Evolutionary conservation across 1,140 invertebrate species (phyloP).

Genomic region (Eriocheir sinensis): DNA sequence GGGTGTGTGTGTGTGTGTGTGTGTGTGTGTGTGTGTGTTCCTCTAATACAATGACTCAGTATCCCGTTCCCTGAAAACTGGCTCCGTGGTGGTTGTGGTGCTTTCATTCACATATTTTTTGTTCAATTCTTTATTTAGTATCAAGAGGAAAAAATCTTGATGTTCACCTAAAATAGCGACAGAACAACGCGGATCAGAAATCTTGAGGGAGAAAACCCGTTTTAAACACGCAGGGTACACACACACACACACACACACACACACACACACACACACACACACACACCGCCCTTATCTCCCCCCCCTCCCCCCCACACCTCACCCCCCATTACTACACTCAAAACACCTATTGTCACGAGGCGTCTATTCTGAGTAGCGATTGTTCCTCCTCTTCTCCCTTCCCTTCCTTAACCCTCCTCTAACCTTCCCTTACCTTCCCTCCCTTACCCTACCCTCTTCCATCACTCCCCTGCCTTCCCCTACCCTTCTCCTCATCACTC

Average conservation of each 20-base stretch:
- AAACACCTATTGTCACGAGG: not conserved
- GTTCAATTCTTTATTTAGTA: not conserved
- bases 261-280: conserved; percentile 21
- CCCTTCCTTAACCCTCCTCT: not conserved
- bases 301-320: too few relatives aligned
- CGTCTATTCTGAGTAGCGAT: not conserved
- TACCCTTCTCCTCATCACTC: not conserved
- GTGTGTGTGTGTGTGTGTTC: not conserved
- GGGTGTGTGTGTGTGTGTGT: conserved; percentile 13
- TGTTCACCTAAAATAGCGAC: too few relatives aligned
- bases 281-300: not conserved
- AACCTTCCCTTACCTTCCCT: not conserved
- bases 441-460: not conserved
- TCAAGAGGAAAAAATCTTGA: too few relatives aligned
- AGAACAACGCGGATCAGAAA: not conserved
- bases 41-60: not conserved
- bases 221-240: not conserved
- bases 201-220: not conserved
- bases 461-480: not conserved
- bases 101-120: too few relatives aligned
- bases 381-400: not conserved
- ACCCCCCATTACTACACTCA: not conserved
- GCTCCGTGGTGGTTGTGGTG: not conserved
- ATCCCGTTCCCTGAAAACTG: too few relatives aligned
- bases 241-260: conserved; percentile 22